Percentiles rank a stretch among this genome's conserved stretches.
Evolutionary conservation across 2,113 vertebrate genomes (phyloP).

Genomic region (Carassius auratus): DNA sequence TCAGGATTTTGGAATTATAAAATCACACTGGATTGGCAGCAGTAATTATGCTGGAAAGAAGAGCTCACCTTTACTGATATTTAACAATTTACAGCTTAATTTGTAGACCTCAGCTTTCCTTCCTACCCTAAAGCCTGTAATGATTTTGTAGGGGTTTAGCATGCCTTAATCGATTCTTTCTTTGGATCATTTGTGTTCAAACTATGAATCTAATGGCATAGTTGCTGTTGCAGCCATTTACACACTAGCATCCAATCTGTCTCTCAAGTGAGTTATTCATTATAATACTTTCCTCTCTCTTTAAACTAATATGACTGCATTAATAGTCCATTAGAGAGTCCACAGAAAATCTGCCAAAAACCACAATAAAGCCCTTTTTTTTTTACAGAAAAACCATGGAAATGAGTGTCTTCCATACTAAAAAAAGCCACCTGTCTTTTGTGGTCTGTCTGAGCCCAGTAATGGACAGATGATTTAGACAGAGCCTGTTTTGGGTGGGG

Average conservation of each 20-base stretch:
- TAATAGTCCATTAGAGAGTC: neutral
- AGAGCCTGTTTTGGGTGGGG: constrained; percentile 44
- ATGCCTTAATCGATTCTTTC: constrained; percentile 36
- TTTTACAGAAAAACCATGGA: constrained; percentile 42
- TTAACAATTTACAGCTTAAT: constrained; percentile 63
- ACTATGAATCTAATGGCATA: constrained; percentile 33
- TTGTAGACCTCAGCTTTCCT: constrained; percentile 51
- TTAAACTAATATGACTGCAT: constrained; percentile 31
- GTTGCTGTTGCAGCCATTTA: constrained; percentile 30
- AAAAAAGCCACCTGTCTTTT: constrained; percentile 81
- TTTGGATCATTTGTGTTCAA: constrained; percentile 50
- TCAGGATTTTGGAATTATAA: constrained; percentile 79
- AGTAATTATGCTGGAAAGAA: constrained; percentile 68
- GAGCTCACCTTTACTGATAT: constrained; percentile 69
- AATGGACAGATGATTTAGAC: constrained; percentile 51
- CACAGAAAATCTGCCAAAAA: constrained; percentile 28
- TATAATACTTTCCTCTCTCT: constrained; percentile 12
- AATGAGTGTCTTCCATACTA: constrained; percentile 43
- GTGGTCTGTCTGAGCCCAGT: constrained; percentile 74
- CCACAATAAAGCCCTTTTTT: constrained; percentile 13
- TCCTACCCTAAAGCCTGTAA: constrained; percentile 30
- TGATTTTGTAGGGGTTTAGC: constrained; percentile 52
- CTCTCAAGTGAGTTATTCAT: constrained; percentile 42
- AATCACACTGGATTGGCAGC: constrained; percentile 73
- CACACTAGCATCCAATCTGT: constrained; percentile 24